A percentile compares a stretch with the other conserved stretches of the same genome.
These are phyloP conservation scores for Pararge aegeria DNA, from an alignment of 1,140 invertebrate genomes.

Conservation along the genomic window DNA sequence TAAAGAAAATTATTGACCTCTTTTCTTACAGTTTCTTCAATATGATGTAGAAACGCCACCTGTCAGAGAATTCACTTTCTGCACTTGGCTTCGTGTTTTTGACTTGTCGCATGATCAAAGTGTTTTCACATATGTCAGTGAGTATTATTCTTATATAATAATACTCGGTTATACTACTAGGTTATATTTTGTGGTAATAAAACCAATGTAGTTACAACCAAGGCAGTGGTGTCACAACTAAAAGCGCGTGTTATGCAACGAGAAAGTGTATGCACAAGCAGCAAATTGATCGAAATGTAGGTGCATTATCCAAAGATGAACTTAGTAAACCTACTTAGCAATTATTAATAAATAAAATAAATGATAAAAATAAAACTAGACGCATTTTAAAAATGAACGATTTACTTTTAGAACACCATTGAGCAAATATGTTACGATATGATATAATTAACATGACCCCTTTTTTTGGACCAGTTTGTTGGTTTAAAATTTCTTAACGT, in stretches of 20 bases:
- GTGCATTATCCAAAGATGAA: too few relatives aligned
- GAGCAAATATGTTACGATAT: slow-evolving; percentile 15
- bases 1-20: neutral
- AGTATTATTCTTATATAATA: slow-evolving; percentile 48
- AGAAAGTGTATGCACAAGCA: too few relatives aligned
- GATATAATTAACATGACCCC: slow-evolving; percentile 16
- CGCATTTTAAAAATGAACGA: too few relatives aligned
- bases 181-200: too few relatives aligned
- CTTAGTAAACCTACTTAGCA: too few relatives aligned
- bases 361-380: too few relatives aligned
- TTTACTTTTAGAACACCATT: neutral
- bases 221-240: too few relatives aligned
- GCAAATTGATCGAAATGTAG: too few relatives aligned
- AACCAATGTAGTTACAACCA: too few relatives aligned
- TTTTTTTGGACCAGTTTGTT: slow-evolving; percentile 19
- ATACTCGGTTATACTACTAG: neutral
- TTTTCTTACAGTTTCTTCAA: slow-evolving; percentile 81
- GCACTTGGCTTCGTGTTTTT: slow-evolving; percentile 82
- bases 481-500: slow-evolving; percentile 12
- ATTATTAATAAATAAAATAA: too few relatives aligned
- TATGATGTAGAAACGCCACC: slow-evolving; percentile 82
- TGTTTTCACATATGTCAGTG: slow-evolving; percentile 84
- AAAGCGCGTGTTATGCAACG: too few relatives aligned
- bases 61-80: slow-evolving; percentile 85
- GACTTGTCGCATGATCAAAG: slow-evolving; percentile 82